Base-by-base conservation (phyloP, 2,888 invertebrate species). In the Morinoia aosen region DNA sequence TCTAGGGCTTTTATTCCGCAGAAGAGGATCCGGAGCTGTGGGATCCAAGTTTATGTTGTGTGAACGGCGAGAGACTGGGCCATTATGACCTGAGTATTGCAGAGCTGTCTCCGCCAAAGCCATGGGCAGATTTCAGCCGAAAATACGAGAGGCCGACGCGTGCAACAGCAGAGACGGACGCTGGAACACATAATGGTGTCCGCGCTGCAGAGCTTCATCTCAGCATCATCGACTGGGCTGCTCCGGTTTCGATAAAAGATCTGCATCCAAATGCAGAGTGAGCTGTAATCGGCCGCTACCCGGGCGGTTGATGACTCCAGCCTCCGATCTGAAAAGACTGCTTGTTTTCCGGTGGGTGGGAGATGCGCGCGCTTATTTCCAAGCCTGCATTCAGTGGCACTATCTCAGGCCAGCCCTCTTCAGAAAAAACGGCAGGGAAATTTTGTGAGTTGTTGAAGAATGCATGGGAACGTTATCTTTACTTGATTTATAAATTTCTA, bases 21-120 rank as follows among this genome's bases (percentile, higher is more conserved):
- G 93, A 56, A 56, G 57, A 56, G 57, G 93, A 57, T 93, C 33
- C 48, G 57, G 93, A 93, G 93, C 93, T 93, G 93, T 48, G n/a
- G 57, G 93, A 93, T 93, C 93, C 93, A 93, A 93, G 57, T 93
- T 93, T 93, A 93, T 93, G 93, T 93, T 93, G 93, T 93, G 93
- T 93, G 93, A 93, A 93, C 93, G 93, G 48, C 93, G 57, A 39
- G 33, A 48, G 93, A 93, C 93, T 93, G 93, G 56, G 57, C 93
- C 93, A 93, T 93, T 93, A 93, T 93, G 93, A 93, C 93, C 93
- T 48, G 93, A 57, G 93, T 93, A 93, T 93, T 93, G 48, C 93
- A 57, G 93, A 57, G 93, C 57, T 93, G 93, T 93, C 93, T 57
- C 25, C 19, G 33, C 93, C 93, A 57, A 93, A 93, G 93, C 93